Evolutionary conservation across 2,888 invertebrate species (phyloP).

Genomic region (Nomada lathburiana): DNA sequence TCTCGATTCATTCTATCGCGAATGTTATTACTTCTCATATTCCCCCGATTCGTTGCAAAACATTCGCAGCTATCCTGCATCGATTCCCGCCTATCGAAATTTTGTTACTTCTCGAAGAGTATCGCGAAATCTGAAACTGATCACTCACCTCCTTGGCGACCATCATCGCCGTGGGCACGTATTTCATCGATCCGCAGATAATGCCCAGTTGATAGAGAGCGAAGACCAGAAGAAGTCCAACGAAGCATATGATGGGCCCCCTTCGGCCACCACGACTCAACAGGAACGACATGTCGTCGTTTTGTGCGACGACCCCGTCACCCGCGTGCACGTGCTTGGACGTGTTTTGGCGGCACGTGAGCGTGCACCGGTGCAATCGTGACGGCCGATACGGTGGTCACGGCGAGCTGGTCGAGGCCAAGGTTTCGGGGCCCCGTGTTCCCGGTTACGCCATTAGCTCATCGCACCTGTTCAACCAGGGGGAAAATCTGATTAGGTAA

Average conservation of each 20-base stretch:
- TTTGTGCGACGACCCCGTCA: constrained; percentile 27
- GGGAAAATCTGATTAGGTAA: constrained; percentile 22
- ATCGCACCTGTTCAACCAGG: constrained; percentile 74
- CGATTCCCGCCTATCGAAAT: no score
- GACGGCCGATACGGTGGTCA: constrained; percentile 15
- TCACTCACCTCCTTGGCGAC: constrained; percentile 83
- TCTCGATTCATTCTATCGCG: no score
- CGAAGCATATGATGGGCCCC: constrained; percentile 82
- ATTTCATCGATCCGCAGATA: constrained; percentile 81
- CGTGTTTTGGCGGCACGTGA: constrained; percentile 38
- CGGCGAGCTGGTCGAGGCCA: constrained; percentile 57
- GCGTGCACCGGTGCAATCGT: constrained; percentile 12
- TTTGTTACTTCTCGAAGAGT: no score
- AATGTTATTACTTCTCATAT: no score
- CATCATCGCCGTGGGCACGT: constrained; percentile 81
- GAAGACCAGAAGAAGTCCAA: constrained; percentile 82
- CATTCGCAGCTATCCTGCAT: no score
- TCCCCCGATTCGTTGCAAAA: no score
- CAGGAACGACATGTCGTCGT: constrained; percentile 81
- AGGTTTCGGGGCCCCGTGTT: constrained; percentile 65
- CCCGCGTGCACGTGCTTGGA: constrained; percentile 25
- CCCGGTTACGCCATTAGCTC: constrained; percentile 72
- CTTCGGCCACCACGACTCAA: constrained; percentile 83
- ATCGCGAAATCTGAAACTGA: background rate
- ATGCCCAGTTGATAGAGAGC: constrained; percentile 84